Evolutionary conservation across 2,888 invertebrate genomes (phyloP).

Genomic region (Spilosoma lubricipeda): DNA sequence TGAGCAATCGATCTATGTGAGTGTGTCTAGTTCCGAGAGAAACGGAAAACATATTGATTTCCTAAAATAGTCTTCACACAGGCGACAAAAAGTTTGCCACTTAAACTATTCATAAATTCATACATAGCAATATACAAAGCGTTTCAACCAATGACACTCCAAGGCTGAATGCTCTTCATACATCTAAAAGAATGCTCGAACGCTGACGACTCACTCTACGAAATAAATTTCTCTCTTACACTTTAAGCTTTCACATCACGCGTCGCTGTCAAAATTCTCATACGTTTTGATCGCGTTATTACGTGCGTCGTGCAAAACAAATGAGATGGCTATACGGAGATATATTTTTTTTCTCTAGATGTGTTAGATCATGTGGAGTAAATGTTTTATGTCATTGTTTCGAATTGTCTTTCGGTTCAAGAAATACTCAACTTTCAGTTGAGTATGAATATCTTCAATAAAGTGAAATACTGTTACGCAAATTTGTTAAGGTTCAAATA

Average conservation of each 20-base stretch:
- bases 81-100: not conserved
- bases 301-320: slow-evolving; percentile 79
- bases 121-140: slow-evolving; percentile 7
- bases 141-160: slow-evolving; percentile 14
- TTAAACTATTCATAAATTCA: slow-evolving; percentile 7
- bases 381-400: not conserved
- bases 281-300: slow-evolving; percentile 83
- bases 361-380: slow-evolving; percentile 1
- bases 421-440: not conserved
- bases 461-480: not conserved
- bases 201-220: slow-evolving; percentile 47
- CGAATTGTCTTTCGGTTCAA: not conserved
- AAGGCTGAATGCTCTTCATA: slow-evolving; percentile 39
- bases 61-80: not conserved
- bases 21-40: not conserved
- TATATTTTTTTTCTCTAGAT: slow-evolving; percentile 28
- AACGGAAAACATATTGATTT: not conserved
- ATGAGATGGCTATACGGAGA: slow-evolving; percentile 64
- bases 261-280: slow-evolving; percentile 79
- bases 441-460: not conserved
- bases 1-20: not conserved
- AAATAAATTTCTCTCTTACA: slow-evolving; percentile 59
- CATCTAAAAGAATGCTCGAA: slow-evolving; percentile 30
- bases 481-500: not conserved
- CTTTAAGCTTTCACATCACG: slow-evolving; percentile 76